These are phyloP conservation scores for Trichoplusia ni DNA, from an alignment of 1,140 invertebrate genomes.

Conservation along the genomic window DNA sequence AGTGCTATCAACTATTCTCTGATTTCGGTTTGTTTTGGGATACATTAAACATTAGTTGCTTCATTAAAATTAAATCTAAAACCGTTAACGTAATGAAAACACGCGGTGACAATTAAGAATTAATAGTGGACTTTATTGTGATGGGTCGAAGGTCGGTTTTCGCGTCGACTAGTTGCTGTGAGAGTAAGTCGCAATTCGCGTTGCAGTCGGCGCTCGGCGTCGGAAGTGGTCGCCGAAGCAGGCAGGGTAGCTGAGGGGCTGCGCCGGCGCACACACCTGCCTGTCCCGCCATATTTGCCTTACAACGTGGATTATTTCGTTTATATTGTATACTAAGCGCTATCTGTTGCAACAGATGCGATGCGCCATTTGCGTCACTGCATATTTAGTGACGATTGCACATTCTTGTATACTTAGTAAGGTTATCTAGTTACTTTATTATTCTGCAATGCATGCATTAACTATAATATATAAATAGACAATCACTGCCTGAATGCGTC, in stretches of 20 bases:
- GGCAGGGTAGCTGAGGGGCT: conserved; percentile 37
- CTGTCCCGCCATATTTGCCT: conserved; percentile 43
- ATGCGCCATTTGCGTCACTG: conserved; percentile 13
- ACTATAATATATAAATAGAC: neutral
- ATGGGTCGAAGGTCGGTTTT: conserved; percentile 14
- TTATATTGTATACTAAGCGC: conserved; percentile 9
- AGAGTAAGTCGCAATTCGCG: conserved; percentile 46
- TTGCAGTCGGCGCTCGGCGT: conserved; percentile 42
- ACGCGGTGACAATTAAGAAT: conserved; percentile 28
- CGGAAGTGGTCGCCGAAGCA: conserved; percentile 49
- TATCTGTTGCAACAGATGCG: conserved; percentile 19
- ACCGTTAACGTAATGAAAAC: conserved; percentile 46
- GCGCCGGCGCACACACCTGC: conserved; percentile 50
- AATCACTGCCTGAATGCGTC: conserved; percentile 15
- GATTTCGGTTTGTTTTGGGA: conserved; percentile 8
- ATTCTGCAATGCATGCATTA: neutral
- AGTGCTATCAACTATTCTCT: neutral
- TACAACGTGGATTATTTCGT: conserved; percentile 33
- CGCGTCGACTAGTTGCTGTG: conserved; percentile 3
- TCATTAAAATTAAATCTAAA: conserved; percentile 48
- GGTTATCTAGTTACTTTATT: neutral
- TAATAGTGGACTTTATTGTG: conserved; percentile 35
- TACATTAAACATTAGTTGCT: conserved; percentile 31
- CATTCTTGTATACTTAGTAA: neutral
- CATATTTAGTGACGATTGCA: neutral